Conservation (phyloP, 2,888 invertebrate species). For the Oeneis ivallda region DNA sequence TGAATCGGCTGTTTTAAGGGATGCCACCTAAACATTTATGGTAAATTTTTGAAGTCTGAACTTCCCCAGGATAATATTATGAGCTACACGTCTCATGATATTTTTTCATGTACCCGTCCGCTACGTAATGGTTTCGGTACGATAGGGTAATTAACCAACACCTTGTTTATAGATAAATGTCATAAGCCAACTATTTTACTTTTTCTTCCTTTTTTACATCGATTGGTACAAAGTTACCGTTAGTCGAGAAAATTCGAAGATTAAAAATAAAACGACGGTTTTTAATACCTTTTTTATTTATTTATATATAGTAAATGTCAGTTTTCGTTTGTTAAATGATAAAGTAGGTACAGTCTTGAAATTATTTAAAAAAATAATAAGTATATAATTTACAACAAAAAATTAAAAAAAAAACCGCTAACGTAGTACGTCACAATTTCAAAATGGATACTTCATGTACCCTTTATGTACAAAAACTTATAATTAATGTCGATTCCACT, state of each 20-base stretch:
- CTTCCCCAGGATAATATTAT: too few relatives aligned
- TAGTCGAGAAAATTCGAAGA: not conserved
- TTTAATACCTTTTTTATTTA: constrained; percentile 73
- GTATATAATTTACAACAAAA: constrained; percentile 73
- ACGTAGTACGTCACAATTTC: constrained; percentile 41
- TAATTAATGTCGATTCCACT: constrained; percentile 35
- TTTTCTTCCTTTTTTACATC: constrained; percentile 1
- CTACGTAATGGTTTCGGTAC: too few relatives aligned
- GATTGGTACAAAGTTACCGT: too few relatives aligned
- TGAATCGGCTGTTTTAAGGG: too few relatives aligned
- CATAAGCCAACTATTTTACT: not conserved
- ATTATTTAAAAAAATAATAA: constrained; percentile 70
- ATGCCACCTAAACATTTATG: too few relatives aligned
- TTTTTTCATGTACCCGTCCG: too few relatives aligned
- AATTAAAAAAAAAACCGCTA: constrained; percentile 39
- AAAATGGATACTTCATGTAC: constrained; percentile 43
- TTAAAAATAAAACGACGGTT: constrained; percentile 58
- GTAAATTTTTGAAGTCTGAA: too few relatives aligned
- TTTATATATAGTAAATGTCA: constrained; percentile 79
- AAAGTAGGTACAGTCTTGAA: constrained; percentile 77
- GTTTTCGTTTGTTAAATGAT: constrained; percentile 71
- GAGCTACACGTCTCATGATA: too few relatives aligned
- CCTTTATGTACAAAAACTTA: constrained; percentile 49
- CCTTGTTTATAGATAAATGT: too few relatives aligned
- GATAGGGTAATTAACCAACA: too few relatives aligned